Evolutionary conservation across 2,888 invertebrate species (phyloP), one percentile per base, ranked within the genome.

Genomic region (Plebejus melissa): DNA sequence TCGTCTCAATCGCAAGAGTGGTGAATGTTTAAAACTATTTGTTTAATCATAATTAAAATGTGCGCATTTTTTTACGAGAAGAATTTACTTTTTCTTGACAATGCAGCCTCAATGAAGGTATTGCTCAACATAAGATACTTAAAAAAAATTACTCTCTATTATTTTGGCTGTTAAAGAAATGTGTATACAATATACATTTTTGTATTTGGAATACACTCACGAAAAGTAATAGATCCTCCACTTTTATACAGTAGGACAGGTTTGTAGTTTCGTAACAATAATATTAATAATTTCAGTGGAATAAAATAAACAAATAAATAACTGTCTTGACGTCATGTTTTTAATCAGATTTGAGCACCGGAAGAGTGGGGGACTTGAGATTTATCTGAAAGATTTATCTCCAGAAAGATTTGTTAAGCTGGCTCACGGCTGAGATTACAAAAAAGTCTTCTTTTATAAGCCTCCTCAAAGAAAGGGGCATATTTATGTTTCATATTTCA

Each of bases 291-390:
- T 54, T 65, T 65, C 46, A 5, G 11, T 71, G 41, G 28, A 71
- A 41, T 11, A 13, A 71, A 71, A 71, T 70, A 70, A 38, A n/a
- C 38, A 70, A 70, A 70, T 70, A 22, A 71, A 22, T 22, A 41
- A 46, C 46, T 22, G 46, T 46, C 22, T 41, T 71, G 71, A 41
- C 71, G 71, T 46, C 71, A 71, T 13, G 22, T 28, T 13, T 13
- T 70, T 71, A 46, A 71, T 71, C 71, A 41, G 71, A 71, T 22
- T 71, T 71, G 71, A 71, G 46, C 71, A 41, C 71, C 22, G 71
- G 28, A 46, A 41, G 70, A 70, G 71, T 71, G 13, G 46, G 46
- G 71, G 71, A 46, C 41, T 46, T 46, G 71, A 28, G 22, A 46
- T 71, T 71, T 71, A 41, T 70, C 70, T 70, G 28, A 11, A 28